phyloP scores from a whole-genome alignment of 2,888 invertebrate species.

The Epinotia brunnichana region DNA sequence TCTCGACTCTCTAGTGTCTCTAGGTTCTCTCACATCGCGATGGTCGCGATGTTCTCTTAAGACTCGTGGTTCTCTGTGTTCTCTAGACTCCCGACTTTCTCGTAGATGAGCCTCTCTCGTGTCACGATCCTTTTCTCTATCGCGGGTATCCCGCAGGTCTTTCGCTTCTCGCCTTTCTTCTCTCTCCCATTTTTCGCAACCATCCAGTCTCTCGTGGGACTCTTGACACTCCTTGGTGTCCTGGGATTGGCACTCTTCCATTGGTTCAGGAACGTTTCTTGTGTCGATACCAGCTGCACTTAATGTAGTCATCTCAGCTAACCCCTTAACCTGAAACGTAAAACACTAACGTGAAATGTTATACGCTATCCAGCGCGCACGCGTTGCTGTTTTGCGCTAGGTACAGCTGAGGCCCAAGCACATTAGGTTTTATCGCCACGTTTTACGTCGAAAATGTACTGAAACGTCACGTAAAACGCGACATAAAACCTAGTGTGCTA shows the following conservation, averaged over 20 bases:
- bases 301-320: constrained; percentile 96
- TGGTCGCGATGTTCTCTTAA: constrained; percentile 63
- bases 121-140: constrained; percentile 73
- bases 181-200: constrained; percentile 68
- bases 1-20: constrained; percentile 63
- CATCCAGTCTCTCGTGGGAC: constrained; percentile 67
- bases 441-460: too few species aligned
- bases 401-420: too few species aligned
- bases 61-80: constrained; percentile 62
- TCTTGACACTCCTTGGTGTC: constrained; percentile 70
- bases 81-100: constrained; percentile 67
- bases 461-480: too few species aligned
- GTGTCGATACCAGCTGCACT: constrained; percentile 85
- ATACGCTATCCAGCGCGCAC: background rate
- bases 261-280: constrained; percentile 78
- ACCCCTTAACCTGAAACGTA: constrained; percentile 87
- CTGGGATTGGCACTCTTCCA: constrained; percentile 77
- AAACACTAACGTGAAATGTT: constrained; percentile 1
- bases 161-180: constrained; percentile 72
- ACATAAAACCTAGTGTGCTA: too few species aligned
- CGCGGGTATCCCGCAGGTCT: constrained; percentile 67
- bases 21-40: constrained; percentile 57
- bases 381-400: background rate
- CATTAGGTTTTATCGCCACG: too few species aligned
- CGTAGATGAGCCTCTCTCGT: constrained; percentile 63